Evolutionary conservation across 2,797 vertebrate genomes (phyloP).

Genomic region (Garrulus glandarius): DNA sequence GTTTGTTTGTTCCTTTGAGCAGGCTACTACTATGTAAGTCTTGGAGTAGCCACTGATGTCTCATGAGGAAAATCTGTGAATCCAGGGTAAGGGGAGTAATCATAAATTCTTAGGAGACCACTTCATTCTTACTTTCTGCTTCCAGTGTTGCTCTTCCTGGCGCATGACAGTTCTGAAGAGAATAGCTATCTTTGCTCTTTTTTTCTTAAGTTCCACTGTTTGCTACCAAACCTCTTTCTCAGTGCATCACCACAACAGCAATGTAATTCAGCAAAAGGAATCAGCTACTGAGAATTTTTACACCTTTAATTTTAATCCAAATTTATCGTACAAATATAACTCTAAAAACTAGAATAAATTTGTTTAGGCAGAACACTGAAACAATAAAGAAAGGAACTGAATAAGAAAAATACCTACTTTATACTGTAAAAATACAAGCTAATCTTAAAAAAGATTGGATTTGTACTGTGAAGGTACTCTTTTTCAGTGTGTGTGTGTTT

Average conservation of each 20-base stretch:
- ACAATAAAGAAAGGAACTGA: background rate
- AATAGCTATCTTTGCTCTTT: background rate
- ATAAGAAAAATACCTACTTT: background rate
- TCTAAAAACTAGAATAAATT: background rate
- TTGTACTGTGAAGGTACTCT: conserved; percentile 31
- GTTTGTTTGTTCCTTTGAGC: background rate
- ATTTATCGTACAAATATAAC: background rate
- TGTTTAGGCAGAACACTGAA: background rate
- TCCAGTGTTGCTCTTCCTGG: background rate
- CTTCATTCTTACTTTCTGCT: background rate
- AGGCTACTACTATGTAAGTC: background rate
- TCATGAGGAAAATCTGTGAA: background rate
- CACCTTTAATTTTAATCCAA: background rate
- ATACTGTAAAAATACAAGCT: background rate
- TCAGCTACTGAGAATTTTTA: background rate
- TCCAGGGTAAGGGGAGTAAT: background rate
- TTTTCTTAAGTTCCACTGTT: background rate
- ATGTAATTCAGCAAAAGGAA: background rate
- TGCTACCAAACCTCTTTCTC: background rate
- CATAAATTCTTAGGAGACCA: background rate
- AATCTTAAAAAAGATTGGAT: background rate
- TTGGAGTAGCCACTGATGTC: background rate
- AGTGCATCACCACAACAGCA: background rate
- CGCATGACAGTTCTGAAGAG: background rate
- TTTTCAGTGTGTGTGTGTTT: background rate